Conservation (phyloP, 2,888 invertebrate species). For the Cosmia trapezina region DNA sequence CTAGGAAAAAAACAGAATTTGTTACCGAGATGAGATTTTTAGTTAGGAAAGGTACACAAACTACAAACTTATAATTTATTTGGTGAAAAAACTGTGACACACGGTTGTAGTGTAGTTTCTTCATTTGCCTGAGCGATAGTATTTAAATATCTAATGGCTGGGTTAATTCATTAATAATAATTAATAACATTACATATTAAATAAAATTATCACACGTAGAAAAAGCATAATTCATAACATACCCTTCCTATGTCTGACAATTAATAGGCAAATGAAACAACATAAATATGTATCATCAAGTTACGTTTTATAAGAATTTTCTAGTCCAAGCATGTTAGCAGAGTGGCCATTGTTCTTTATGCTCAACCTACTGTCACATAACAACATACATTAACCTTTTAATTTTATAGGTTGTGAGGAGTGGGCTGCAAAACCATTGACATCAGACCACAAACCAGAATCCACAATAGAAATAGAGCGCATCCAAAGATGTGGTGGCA, state of each 20-base stretch:
- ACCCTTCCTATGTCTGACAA: too few relatives aligned
- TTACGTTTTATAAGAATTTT: neutral
- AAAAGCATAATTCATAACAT: too few relatives aligned
- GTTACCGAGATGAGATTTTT: neutral
- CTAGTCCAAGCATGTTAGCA: neutral
- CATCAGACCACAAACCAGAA: constrained; percentile 99
- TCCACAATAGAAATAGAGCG: constrained; percentile 95
- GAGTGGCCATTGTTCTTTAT: neutral
- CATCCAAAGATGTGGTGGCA: constrained; percentile 95
- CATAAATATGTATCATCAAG: neutral
- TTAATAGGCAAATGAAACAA: neutral
- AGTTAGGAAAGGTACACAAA: too few relatives aligned
- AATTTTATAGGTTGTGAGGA: constrained; percentile 88
- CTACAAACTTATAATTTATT: too few relatives aligned
- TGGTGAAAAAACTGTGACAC: too few relatives aligned
- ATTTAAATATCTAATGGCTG: too few relatives aligned
- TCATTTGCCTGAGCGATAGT: too few relatives aligned
- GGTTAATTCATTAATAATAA: too few relatives aligned
- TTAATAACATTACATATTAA: too few relatives aligned
- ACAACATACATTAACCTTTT: neutral
- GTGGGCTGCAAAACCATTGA: constrained; percentile 95
- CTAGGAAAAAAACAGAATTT: neutral
- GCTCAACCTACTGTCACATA: neutral
- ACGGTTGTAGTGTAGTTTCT: too few relatives aligned
- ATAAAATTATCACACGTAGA: too few relatives aligned